A percentile compares a stretch with the other conserved stretches of the same genome.
Evolutionary conservation across 30 jellyfish, hydroid and myxozoan genomes (phyloP).

Genomic region (Aurelia sp.): DNA sequence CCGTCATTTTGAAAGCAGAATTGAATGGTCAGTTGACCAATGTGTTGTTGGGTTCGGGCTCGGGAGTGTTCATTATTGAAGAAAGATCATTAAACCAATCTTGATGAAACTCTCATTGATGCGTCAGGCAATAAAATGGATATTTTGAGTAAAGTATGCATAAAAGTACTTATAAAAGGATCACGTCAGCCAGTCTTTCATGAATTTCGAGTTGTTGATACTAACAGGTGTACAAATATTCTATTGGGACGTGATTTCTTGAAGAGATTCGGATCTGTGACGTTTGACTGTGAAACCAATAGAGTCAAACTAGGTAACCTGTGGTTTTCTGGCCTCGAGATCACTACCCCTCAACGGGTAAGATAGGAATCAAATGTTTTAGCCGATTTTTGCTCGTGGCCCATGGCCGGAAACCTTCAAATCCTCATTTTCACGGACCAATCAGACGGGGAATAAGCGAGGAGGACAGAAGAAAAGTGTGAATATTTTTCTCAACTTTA

Average conservation of each 20-base stretch:
- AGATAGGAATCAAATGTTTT: too few relatives aligned
- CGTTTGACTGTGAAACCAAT: conserved; percentile 35
- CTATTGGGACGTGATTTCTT: too few relatives aligned
- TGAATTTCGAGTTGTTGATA: neutral
- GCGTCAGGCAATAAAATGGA: conserved; percentile 67
- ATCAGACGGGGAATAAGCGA: too few relatives aligned
- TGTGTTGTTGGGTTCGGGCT: conserved; percentile 42
- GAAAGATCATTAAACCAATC: conserved; percentile 9
- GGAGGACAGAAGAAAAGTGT: too few relatives aligned
- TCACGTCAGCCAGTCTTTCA: neutral
- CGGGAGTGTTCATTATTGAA: conserved; percentile 49
- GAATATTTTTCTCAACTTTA: too few relatives aligned
- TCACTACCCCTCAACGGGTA: too few relatives aligned
- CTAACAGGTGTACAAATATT: too few relatives aligned
- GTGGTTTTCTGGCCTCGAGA: too few relatives aligned
- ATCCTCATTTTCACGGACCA: too few relatives aligned
- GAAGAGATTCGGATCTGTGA: neutral
- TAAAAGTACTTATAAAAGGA: conserved; percentile 22
- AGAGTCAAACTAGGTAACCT: too few relatives aligned
- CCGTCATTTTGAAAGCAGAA: neutral
- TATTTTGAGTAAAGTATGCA: conserved; percentile 9
- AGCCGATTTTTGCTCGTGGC: too few relatives aligned
- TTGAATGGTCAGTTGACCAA: neutral
- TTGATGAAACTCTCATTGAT: conserved; percentile 42
- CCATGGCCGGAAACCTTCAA: too few relatives aligned